Conservation (phyloP, 2,797 vertebrate genomes). For the Catharus ustulatus region DNA sequence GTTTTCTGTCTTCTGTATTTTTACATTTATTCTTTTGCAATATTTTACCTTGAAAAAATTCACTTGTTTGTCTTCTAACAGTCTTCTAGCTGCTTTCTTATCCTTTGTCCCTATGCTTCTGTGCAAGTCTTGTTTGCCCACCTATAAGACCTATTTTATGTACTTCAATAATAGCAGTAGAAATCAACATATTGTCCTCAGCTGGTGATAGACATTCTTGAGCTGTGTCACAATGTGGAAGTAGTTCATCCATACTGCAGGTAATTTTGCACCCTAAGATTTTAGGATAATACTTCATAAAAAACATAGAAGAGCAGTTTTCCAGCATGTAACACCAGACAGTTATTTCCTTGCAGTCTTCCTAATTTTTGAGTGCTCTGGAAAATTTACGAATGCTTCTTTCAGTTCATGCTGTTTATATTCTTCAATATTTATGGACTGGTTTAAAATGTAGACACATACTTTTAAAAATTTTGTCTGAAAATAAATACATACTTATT, state of each 20-base stretch:
- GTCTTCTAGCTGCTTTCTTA: neutral
- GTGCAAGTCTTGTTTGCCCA: neutral
- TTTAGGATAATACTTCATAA: neutral
- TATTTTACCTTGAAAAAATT: neutral
- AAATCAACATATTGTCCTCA: neutral
- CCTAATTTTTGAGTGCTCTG: neutral
- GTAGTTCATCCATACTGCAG: neutral
- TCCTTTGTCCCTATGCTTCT: neutral
- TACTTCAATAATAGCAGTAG: neutral
- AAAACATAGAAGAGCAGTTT: neutral
- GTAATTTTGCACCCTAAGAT: neutral
- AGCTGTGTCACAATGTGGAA: neutral
- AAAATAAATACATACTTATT: neutral
- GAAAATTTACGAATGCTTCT: neutral
- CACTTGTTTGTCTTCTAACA: neutral
- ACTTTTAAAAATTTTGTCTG: neutral
- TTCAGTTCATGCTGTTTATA: neutral
- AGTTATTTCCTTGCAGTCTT: neutral
- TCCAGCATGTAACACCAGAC: neutral
- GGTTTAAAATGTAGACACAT: neutral
- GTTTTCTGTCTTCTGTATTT: neutral
- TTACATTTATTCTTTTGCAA: neutral
- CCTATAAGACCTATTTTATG: neutral
- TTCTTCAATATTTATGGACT: neutral
- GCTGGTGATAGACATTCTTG: neutral